Base-by-base conservation (phyloP, 2,888 invertebrate species). In the Phengaris arion region DNA sequence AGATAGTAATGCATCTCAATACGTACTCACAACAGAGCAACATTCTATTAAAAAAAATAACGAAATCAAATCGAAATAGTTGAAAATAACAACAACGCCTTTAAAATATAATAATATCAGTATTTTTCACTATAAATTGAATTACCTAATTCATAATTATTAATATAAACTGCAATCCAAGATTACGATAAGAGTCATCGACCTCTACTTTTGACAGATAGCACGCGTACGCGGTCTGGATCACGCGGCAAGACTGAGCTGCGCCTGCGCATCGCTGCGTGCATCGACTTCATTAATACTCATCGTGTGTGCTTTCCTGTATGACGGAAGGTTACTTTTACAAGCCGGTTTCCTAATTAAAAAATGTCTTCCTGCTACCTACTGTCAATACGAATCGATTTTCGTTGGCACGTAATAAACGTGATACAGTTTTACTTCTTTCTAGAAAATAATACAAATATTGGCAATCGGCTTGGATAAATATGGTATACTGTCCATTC, bases 241-340 rank as follows among this genome's bases (percentile, higher is more conserved):
- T 84, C 82, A 86, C 91, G 89, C 92, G 91, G 87, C 83, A 83
- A 84, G 83, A 92, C 92, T 91, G 90, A 81, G 81, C 78, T 84
- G 86, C 89, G 87, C 83, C 81, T 80, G 86, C 89, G 88, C 87
- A 85, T 83, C 81, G 75, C 54, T 76, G 79, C 84, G 57, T 75
- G 74, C 75, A 75, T 83, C 83, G 82, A 83, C 86, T 89, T 90
- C 90, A 91, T 92, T 92, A 92, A 88, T 89, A 90, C 88, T 86
- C 87, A 88, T 86, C 88, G 87, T 85, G 87, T 85, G 87, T 91
- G 88, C 91, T 91, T 92, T 90, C 92, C 92, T 92, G 90, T 87
- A 88, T 89, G 92, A 90, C 92, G 92, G 92, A 92, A 93, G 91
- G 87, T 87, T 87, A 89, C 89, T 91, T 93, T 90, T 90, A 90